These are phyloP conservation scores for Hassar affinis DNA, from an alignment of 2,113 vertebrate species.

Conservation along the genomic window DNA sequence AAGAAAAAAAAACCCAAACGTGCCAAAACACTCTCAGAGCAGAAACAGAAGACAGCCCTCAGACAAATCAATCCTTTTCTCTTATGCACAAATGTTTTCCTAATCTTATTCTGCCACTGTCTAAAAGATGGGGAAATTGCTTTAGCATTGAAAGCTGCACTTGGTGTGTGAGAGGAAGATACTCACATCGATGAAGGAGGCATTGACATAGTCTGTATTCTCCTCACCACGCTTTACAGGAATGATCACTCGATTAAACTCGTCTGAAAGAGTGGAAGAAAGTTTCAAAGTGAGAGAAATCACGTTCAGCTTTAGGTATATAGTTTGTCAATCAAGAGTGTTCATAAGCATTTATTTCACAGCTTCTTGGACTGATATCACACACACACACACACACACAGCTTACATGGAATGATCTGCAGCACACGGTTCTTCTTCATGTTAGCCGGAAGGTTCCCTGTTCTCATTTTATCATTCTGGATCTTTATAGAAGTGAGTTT, in stretches of 20 bases:
- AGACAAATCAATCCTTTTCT: neutral
- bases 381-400: neutral
- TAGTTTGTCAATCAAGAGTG: neutral
- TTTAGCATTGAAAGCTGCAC: neutral
- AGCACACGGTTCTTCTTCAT: conserved; percentile 99
- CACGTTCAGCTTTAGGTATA: no score
- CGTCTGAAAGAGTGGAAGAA: conserved; percentile 73
- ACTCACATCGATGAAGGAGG: conserved; percentile 98
- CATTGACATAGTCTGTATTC: conserved; percentile 95
- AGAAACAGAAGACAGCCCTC: neutral
- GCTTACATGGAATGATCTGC: conserved; percentile 98
- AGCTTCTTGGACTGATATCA: neutral
- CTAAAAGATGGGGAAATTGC: neutral
- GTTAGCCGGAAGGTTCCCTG: conserved; percentile 94
- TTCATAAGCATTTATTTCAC: neutral
- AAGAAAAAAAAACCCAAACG: neutral
- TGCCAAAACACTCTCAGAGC: neutral
- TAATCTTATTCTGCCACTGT: neutral
- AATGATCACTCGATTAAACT: conserved; percentile 99
- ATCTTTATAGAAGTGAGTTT: conserved; percentile 99
- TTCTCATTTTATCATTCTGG: conserved; percentile 99
- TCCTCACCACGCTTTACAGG: conserved; percentile 97
- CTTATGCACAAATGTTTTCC: neutral
- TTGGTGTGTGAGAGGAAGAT: conserved; percentile 9
- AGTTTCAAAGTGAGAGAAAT: neutral